These are phyloP conservation scores for Pocillopora meandrina DNA, from an alignment of 92 coral and sea anemone species.

Conservation along the genomic window DNA sequence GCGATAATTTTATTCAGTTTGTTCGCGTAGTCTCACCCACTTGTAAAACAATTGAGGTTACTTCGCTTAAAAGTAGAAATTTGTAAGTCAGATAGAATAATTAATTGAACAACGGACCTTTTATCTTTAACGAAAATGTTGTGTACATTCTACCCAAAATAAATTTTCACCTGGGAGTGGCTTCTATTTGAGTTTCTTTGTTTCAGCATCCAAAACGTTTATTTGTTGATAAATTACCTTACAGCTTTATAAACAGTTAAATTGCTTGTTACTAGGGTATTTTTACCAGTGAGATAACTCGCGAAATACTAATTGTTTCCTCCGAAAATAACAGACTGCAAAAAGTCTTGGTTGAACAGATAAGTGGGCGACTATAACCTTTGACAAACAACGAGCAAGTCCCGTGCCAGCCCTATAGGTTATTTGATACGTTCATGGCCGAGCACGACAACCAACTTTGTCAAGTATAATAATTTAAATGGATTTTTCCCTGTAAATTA, in stretches of 20 bases:
- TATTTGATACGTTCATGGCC: too few species aligned
- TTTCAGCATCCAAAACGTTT: background rate
- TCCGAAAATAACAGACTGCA: background rate
- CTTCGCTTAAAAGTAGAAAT: background rate
- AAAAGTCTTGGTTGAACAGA: too few species aligned
- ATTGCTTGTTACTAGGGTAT: background rate
- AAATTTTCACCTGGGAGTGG: slow-evolving; percentile 1
- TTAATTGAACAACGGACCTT: slow-evolving; percentile 3
- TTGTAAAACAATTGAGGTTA: background rate
- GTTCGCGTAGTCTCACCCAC: too few species aligned
- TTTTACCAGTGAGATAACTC: background rate
- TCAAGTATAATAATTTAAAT: too few species aligned
- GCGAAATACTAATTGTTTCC: background rate
- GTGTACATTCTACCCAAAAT: background rate
- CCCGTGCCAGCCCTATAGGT: too few species aligned
- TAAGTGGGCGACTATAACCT: too few species aligned
- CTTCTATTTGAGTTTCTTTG: slow-evolving; percentile 4
- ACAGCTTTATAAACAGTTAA: background rate
- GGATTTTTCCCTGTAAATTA: too few species aligned
- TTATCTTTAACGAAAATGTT: background rate
- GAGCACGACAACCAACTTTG: too few species aligned
- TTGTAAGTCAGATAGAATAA: background rate
- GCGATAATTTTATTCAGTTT: too few species aligned
- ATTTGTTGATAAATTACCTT: background rate
- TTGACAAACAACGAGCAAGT: too few species aligned